These are phyloP conservation scores for Drosophila paramelanica DNA, from an alignment of 2,888 invertebrate genomes.

Conservation along the genomic window DNA sequence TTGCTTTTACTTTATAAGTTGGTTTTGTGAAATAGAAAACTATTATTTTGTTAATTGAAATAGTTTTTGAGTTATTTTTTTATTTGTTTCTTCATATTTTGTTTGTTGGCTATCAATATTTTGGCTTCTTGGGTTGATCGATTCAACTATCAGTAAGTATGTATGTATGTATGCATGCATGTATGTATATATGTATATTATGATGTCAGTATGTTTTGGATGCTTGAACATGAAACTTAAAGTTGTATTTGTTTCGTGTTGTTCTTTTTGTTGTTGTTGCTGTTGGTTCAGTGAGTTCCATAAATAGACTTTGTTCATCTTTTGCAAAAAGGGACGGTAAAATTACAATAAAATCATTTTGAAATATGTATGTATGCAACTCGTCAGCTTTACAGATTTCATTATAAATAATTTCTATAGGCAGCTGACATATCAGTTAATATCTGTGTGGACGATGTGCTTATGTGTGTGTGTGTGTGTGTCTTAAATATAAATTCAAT, in stretches of 20 bases:
- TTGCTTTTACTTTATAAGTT: constrained; percentile 64
- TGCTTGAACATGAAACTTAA: constrained; percentile 66
- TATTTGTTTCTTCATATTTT: constrained; percentile 25
- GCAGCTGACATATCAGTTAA: constrained; percentile 46
- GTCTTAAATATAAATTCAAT: constrained; percentile 83
- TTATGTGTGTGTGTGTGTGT: constrained; percentile 47
- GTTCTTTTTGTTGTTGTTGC: constrained; percentile 26
- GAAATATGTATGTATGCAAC: constrained; percentile 59
- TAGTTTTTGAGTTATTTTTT: constrained; percentile 59
- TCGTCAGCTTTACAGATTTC: constrained; percentile 36
- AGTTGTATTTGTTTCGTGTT: constrained; percentile 52
- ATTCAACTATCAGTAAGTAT: constrained; percentile 33
- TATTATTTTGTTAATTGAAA: constrained; percentile 70
- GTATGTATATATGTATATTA: constrained; percentile 26
- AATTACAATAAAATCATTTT: constrained; percentile 85
- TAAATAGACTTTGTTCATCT: constrained; percentile 70
- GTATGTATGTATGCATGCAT: constrained; percentile 12
- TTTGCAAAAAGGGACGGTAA: constrained; percentile 84
- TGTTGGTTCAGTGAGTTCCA: constrained; percentile 64
- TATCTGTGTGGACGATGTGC: constrained; percentile 59
- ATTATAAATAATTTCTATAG: constrained; percentile 63
- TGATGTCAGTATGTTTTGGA: constrained; percentile 33
- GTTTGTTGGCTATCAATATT: constrained; percentile 73
- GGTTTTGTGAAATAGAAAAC: constrained; percentile 68
- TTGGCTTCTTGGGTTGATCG: constrained; percentile 66